Evolutionary conservation across 2,797 vertebrate genomes (phyloP).

Genomic region (Cetoscarus ocellatus): DNA sequence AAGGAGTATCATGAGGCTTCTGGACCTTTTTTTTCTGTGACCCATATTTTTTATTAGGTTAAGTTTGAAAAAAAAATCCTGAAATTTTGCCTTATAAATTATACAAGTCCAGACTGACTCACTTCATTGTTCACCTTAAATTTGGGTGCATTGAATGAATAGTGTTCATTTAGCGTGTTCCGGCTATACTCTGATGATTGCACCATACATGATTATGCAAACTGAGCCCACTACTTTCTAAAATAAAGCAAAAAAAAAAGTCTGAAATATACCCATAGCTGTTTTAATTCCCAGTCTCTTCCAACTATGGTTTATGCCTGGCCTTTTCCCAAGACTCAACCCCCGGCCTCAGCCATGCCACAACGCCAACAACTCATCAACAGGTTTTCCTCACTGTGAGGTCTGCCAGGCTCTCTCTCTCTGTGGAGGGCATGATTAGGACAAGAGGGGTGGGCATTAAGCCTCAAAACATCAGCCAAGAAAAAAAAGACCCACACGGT

Average conservation of each 20-base stretch:
- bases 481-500: constrained; percentile 59
- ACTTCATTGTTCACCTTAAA: no score
- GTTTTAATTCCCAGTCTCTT: constrained; percentile 24
- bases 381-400: constrained; percentile 85
- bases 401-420: constrained; percentile 71
- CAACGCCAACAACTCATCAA: constrained; percentile 83
- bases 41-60: no score
- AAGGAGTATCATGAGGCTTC: no score
- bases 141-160: no score
- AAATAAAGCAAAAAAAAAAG: constrained; percentile 23
- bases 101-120: no score
- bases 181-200: neutral
- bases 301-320: constrained; percentile 31
- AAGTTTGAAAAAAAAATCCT: no score
- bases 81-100: no score
- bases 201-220: constrained; percentile 11
- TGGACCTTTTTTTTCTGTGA: no score
- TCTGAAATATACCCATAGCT: neutral
- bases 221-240: constrained; percentile 3
- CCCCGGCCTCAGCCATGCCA: constrained; percentile 52
- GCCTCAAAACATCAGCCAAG: constrained; percentile 60
- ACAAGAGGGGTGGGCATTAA: constrained; percentile 59
- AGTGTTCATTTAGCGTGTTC: no score
- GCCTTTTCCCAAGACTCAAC: constrained; percentile 42
- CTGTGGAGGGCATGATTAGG: constrained; percentile 75